phyloP scores from a whole-genome alignment of 1,140 invertebrate genomes.

The Camponotus vicinus region DNA sequence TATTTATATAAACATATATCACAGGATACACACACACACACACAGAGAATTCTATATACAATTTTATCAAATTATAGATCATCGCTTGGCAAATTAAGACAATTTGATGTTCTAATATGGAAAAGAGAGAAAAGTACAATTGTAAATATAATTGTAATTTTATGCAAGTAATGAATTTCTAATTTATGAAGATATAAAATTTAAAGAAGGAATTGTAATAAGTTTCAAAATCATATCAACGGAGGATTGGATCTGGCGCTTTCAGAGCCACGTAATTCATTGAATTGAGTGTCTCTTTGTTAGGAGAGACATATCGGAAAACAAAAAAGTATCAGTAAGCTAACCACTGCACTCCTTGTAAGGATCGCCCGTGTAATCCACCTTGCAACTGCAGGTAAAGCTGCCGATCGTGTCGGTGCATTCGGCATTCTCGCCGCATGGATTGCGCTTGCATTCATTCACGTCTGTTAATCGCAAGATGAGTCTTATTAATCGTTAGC shows the following conservation, averaged over 20 bases:
- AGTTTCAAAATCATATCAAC: neutral
- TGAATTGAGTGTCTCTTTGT: too few species aligned
- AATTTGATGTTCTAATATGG: neutral
- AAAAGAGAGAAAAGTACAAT: neutral
- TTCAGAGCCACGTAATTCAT: neutral
- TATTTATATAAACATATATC: too few species aligned
- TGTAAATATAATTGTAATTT: slow-evolving; percentile 2
- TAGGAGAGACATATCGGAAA: slow-evolving; percentile 13
- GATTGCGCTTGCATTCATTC: slow-evolving; percentile 95
- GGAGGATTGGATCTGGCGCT: neutral
- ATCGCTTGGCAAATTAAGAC: neutral
- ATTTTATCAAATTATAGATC: too few species aligned
- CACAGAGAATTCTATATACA: too few species aligned
- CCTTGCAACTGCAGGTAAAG: slow-evolving; percentile 93
- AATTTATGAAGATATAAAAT: neutral
- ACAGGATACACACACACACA: too few species aligned
- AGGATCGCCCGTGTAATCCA: slow-evolving; percentile 94
- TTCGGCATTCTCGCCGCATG: slow-evolving; percentile 94
- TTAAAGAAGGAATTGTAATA: neutral
- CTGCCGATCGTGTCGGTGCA: slow-evolving; percentile 96
- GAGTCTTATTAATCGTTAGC: slow-evolving; percentile 67
- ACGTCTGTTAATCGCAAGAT: slow-evolving; percentile 89
- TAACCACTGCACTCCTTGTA: slow-evolving; percentile 91
- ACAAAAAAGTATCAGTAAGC: slow-evolving; percentile 70
- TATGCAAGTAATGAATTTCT: neutral